Evolutionary conservation across 2,113 vertebrate genomes (phyloP), one percentile per base, ranked within the genome.

Genomic region (Vidua macroura): DNA sequence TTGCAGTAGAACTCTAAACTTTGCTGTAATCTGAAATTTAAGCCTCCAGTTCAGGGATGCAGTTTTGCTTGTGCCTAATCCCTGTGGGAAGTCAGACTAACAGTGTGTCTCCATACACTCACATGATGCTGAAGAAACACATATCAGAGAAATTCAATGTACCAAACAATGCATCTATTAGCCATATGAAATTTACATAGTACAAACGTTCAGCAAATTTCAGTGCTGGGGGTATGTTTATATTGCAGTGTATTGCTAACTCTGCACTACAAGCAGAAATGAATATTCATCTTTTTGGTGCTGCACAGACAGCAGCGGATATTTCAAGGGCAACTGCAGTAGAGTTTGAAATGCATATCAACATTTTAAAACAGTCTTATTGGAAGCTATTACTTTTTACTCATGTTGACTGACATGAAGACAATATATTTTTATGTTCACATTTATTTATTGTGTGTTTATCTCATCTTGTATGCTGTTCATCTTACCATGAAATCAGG

Each of bases 361-460:
- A 64, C 5, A 15, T 41, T 84, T 73, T 43, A 39, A 93, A 79
- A 46, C 2, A 21, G 6, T 41, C 8, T 82, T 83, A 55, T 60
- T 95, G 82, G 67, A 88, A 96, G 35, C 15, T 92, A 46, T 86
- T 83, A 81, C 13, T 84, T 91, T 83, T 90, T 58, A 93, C 39
- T 96, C 24, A 15, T 69, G 28, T 67, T 60, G 19, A 74, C 83
- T 92, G 89, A 82, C 33, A 75, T 25, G 33, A 58, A 91, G 37
- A 23, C 41, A 56, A 39, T 77, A 63, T 78, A 80, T 93, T 92
- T 92, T 95, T n/a, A 84, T 87, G 37, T 41, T 83, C 39, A 21
- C 28, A 44, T 88, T 89, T 52, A 52, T 19, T 30, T 86, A n/a
- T 87, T 90, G 73, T 70, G 76, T 11, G 31, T 95, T 94, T 91